Conservation (phyloP, 37 sponge, comb jelly and placozoan genomes). For the Oscarella lobularis region DNA sequence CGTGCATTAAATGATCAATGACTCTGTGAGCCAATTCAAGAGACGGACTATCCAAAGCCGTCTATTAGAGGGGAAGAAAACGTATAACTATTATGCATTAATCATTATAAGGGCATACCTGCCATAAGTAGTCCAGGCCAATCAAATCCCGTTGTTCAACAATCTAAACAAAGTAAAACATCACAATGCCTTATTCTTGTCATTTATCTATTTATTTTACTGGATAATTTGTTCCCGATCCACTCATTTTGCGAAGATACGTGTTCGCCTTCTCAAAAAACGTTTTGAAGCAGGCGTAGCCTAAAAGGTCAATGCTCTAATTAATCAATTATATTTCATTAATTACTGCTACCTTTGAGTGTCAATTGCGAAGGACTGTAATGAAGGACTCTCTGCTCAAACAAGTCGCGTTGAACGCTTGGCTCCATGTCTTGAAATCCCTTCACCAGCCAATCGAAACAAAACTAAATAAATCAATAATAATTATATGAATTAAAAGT, state of each 20-base stretch:
- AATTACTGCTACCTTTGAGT: slow-evolving; percentile 18
- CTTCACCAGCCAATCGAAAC: slow-evolving; percentile 76
- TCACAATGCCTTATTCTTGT: not conserved
- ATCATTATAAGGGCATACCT: too few relatives aligned
- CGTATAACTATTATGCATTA: too few relatives aligned
- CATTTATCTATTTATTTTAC: not conserved
- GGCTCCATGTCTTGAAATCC: slow-evolving; percentile 64
- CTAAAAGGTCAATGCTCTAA: slow-evolving; percentile 12
- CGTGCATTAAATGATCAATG: not conserved
- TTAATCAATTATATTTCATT: not conserved
- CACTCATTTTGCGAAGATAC: slow-evolving; percentile 36
- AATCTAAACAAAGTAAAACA: slow-evolving; percentile 20
- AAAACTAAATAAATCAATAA: slow-evolving; percentile 43
- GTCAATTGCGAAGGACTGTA: slow-evolving; percentile 7
- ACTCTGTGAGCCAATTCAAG: not conserved
- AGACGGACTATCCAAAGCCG: not conserved
- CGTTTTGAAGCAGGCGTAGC: slow-evolving; percentile 54
- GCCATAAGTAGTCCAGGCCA: slow-evolving; percentile 74
- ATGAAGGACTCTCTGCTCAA: slow-evolving; percentile 35
- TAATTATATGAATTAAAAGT: too few relatives aligned
- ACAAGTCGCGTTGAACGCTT: slow-evolving; percentile 54
- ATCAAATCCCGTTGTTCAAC: slow-evolving; percentile 58
- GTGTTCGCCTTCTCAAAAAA: slow-evolving; percentile 74
- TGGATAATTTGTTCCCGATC: not conserved
- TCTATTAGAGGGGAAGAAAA: not conserved